Conservation (phyloP, 2,888 invertebrate genomes). For the Saturnia japonica region DNA sequence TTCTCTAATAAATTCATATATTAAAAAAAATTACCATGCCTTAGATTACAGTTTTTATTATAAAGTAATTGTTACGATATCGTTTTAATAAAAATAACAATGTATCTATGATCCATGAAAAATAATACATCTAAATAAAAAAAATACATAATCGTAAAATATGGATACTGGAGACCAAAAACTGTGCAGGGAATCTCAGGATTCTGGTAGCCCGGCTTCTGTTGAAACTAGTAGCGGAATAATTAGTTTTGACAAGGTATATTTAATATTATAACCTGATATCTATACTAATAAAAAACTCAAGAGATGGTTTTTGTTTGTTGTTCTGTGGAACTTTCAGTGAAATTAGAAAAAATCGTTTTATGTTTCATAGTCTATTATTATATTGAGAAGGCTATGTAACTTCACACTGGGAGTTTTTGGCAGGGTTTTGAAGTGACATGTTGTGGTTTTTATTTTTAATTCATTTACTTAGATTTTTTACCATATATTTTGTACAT, state of each 20-base stretch:
- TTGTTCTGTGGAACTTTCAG: too few relatives aligned
- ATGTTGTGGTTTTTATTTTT: too few relatives aligned
- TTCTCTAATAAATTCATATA: too few relatives aligned
- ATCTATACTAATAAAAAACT: neutral
- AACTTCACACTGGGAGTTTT: too few relatives aligned
- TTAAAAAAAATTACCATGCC: neutral
- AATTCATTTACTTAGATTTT: too few relatives aligned
- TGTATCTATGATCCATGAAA: neutral
- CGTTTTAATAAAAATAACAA: neutral
- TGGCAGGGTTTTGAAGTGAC: too few relatives aligned
- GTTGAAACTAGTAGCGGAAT: slow-evolving; percentile 34
- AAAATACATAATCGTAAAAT: slow-evolving; percentile 28
- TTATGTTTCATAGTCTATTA: too few relatives aligned
- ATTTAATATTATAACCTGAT: slow-evolving; percentile 8
- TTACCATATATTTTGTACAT: too few relatives aligned
- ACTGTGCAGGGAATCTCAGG: slow-evolving; percentile 45
- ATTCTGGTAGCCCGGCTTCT: slow-evolving; percentile 45
- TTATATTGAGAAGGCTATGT: too few relatives aligned
- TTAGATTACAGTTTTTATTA: neutral
- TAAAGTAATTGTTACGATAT: neutral
- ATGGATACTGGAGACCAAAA: slow-evolving; percentile 43
- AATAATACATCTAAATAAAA: slow-evolving; percentile 3
- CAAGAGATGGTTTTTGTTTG: too few relatives aligned
- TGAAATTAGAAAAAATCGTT: too few relatives aligned
- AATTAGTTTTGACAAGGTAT: slow-evolving; percentile 38